Base-by-base conservation (phyloP, 1,140 invertebrate genomes). In the Cryptotermes secundus region DNA sequence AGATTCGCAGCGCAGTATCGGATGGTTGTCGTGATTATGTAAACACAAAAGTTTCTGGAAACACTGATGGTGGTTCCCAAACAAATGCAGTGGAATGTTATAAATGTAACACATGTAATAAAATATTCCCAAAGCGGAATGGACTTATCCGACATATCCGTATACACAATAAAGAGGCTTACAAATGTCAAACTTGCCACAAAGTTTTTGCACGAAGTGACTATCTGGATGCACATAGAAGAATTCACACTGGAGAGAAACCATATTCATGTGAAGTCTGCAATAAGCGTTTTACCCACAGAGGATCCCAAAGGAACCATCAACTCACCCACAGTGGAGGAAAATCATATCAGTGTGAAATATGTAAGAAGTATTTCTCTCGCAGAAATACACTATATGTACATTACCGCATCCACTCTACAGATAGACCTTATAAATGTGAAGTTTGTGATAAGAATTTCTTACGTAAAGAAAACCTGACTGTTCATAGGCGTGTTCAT, bases 211-310 rank as follows among this genome's bases (percentile, higher is more conserved):
- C 90, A 0, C 91, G 92, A 9, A 92, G 92, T 85, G 91, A 91
- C 36, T 91, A 93, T 86, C 87, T 95, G 3, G 91, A 91, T 10
- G 90, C 92, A 34, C 94, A 95, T 87, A 92, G 93, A 88, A 88
- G 91, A 3, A 92, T 90, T 83, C 94, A 95, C 87, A 91, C 93
- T 0, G 92, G 92, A 1, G 92, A 93, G 86, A 93, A 93, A 86
- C 92, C 92, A 0, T 94, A 93, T 86, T 84, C 86, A 26, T 93
- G 92, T 86, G 86, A 89, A 0, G 86, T 90, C 31, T 93, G 92
- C 83, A 85, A 86, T 12, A 87, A 88, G 85, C 84, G 84, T 26
- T 87, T 87, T 59, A 86, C 86, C 45, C 86, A 85, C 80, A 85
- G 84, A 14, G 88, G 87, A 80, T 86, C 86, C 34, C 83, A 89